phyloP scores from a whole-genome alignment of 2,888 invertebrate genomes.

The Timandra comae region DNA sequence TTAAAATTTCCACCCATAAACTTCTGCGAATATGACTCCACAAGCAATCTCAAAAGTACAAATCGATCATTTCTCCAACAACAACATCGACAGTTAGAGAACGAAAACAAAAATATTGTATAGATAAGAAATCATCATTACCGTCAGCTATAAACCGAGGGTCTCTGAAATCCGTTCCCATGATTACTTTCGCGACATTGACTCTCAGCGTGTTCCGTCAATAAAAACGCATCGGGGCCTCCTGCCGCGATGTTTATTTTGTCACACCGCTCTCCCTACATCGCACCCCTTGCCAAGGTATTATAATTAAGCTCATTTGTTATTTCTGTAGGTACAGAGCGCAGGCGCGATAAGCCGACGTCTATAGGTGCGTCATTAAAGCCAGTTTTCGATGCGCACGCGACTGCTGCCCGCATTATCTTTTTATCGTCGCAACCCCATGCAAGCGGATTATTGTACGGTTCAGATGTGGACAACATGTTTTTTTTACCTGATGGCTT shows the following conservation, averaged over 20 bases:
- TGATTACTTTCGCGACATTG: slow-evolving; percentile 66
- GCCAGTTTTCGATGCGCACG: slow-evolving; percentile 67
- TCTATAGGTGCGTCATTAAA: slow-evolving; percentile 71
- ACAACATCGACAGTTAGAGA: not conserved
- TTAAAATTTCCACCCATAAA: too few species aligned
- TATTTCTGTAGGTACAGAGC: slow-evolving; percentile 42
- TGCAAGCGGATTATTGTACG: slow-evolving; percentile 54
- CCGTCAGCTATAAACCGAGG: slow-evolving; percentile 27
- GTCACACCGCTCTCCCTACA: slow-evolving; percentile 43
- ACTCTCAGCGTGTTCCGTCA: slow-evolving; percentile 50
- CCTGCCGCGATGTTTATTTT: slow-evolving; percentile 61
- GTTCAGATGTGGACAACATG: slow-evolving; percentile 43
- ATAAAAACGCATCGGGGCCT: slow-evolving; percentile 65
- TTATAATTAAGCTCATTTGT: slow-evolving; percentile 74
- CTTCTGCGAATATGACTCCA: too few species aligned
- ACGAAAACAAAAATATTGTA: slow-evolving; percentile 14
- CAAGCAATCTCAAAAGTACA: not conserved
- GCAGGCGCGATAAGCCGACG: slow-evolving; percentile 73
- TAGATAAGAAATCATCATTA: slow-evolving; percentile 43
- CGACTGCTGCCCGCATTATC: slow-evolving; percentile 68
- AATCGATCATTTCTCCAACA: too few species aligned
- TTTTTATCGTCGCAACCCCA: slow-evolving; percentile 74
- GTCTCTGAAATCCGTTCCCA: slow-evolving; percentile 41
- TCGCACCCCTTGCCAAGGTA: slow-evolving; percentile 56
- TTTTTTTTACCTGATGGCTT: not conserved